Evolutionary conservation across 2,888 invertebrate genomes (phyloP).

Genomic region (Halictus ligatus): DNA sequence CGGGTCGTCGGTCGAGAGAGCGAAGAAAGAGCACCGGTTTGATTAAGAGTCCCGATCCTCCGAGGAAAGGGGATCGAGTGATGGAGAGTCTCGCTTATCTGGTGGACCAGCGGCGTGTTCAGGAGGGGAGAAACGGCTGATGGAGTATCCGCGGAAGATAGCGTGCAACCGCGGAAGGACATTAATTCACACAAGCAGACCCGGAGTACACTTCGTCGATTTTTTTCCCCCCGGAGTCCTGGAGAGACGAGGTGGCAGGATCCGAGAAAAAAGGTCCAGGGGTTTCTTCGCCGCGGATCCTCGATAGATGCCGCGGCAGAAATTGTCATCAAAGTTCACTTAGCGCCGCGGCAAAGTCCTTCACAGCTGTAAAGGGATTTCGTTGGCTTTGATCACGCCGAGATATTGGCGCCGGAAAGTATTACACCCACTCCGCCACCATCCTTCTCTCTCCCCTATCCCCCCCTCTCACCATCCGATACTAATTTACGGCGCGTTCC

Average conservation of each 20-base stretch:
- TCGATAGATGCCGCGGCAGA: slow-evolving; percentile 13
- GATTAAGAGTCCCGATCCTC: background rate
- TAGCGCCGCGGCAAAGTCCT: slow-evolving; percentile 26
- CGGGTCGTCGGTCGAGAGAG: background rate
- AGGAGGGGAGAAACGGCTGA: background rate
- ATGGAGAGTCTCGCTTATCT: background rate
- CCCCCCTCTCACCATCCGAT: background rate
- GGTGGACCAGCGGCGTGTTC: background rate
- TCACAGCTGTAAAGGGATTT: slow-evolving; percentile 38
- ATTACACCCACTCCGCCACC: slow-evolving; percentile 8
- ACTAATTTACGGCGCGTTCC: slow-evolving; percentile 38
- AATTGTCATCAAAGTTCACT: slow-evolving; percentile 51
- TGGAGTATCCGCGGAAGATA: slow-evolving; percentile 13
- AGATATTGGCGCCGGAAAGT: slow-evolving; percentile 32
- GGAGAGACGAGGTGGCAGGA: background rate
- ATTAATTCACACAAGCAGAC: background rate
- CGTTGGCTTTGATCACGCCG: slow-evolving; percentile 48
- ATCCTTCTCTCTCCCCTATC: background rate
- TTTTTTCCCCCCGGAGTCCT: background rate
- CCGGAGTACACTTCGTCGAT: background rate
- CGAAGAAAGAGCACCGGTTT: background rate
- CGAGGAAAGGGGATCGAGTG: background rate
- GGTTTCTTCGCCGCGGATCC: background rate
- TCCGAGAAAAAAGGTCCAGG: background rate
- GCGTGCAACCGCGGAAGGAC: background rate